Base-by-base conservation (phyloP, 2,888 invertebrate genomes). In the Diadromus collaris region DNA sequence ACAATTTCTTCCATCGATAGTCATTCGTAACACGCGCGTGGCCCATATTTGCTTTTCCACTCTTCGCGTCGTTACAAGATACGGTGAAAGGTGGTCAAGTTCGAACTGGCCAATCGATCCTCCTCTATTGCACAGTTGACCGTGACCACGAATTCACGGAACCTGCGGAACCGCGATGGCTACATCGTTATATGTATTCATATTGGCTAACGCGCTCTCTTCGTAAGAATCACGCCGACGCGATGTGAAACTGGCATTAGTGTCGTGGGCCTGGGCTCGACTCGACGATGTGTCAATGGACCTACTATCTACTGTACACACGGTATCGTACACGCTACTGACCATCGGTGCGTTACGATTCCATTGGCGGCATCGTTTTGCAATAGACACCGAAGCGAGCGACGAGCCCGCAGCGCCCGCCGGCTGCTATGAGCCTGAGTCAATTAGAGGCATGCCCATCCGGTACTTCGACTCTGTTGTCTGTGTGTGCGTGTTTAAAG, bases 381-480 rank as follows among this genome's bases (percentile, higher is more conserved):
- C 83, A 76, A 79, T 63, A 56, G 54, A 21, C 19, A 80, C 74
- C 76, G n/a, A 51, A 70, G 54, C 46, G 61, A 56, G 61, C 44
- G 60, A 61, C 38, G 70, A 54, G 56, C 48, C 38, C 24, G 51
- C 10, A 24, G 21, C 19, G 32, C 71, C 41, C 29, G 41, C 19
- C 27, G 32, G 64, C 38, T 41, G 48, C 60, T 32, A 64, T 70
- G 67, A 16, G 51, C 24, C 58, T 38, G 54, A 82, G 74, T 80
- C 82, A 80, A 85, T 84, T 77, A 83, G 82, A 82, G 82, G 82
- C 82, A 77, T 83, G 85, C 88, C 87, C 85, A 88, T 87, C 88
- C 88, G 87, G 87, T 86, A 84, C 83, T 88, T 87, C 87, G 86
- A 83, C 84, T 83, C 81, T 79, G 29, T 56, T 60, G n/a, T 34